Evolutionary conservation across 2,113 vertebrate genomes (phyloP), one percentile per base, ranked within the genome.

Genomic region (Ammodytes marinus): DNA sequence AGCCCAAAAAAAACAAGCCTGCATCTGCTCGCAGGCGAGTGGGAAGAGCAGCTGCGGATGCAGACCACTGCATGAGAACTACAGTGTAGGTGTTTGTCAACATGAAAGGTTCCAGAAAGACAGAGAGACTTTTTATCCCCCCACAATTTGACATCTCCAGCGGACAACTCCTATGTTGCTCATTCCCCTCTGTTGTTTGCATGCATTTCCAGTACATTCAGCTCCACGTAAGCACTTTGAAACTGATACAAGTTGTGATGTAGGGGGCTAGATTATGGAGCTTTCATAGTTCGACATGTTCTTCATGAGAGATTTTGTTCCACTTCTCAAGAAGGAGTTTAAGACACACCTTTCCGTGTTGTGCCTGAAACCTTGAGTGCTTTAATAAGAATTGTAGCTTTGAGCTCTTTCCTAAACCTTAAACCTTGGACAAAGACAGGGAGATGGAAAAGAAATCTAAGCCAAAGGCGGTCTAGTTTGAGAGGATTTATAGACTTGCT

Each of bases 21-120:
- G 78, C 87, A 84, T 92, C 82, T 86, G 86, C 82, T 90, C 35
- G 43, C 73, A 80, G 79, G 81, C 61, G 77, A 91, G 88, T 86
- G 84, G 89, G 92, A 85, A 83, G 88, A 87, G 81, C 88, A 88
- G 86, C 88, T 80, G 86, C 84, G 82, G 83, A 80, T 68, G 53
- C 83, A 83, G 66, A 85, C 69, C 65, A 66, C 88, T 75, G 83
- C 60, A 81, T 77, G 86, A 88, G 86, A 88, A 89, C 83, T 55
- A 81, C 86, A 77, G 88, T 83, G 88, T 86, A 86, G 91, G 90
- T 91, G 92, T 91, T 86, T 72, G 77, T 85, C 77, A 84, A 86
- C 53, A 85, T 83, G 45, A 91, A 84, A 88, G 59, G 46, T 45
- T 79, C 43, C 4, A 75, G 69, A 71, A 60, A 82, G 60, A 84